These are phyloP conservation scores for Leptinotarsa undecemlineata DNA, from an alignment of 1,140 invertebrate species.

Conservation along the genomic window DNA sequence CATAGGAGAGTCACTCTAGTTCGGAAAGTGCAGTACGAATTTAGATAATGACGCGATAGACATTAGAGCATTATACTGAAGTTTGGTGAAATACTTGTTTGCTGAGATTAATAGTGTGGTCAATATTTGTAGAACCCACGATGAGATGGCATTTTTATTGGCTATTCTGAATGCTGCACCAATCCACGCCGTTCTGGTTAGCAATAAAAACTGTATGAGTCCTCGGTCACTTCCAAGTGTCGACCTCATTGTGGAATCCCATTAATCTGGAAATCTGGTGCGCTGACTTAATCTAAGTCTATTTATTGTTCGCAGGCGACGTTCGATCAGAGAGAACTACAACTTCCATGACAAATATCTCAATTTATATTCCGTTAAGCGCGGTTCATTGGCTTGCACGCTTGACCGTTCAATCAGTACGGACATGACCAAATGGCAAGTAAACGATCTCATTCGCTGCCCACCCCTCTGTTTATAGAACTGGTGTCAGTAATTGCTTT, in stretches of 20 bases:
- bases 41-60: no score
- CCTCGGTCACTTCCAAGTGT: background rate
- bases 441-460: constrained; percentile 14
- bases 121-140: no score
- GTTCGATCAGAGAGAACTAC: constrained; percentile 13
- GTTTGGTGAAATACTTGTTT: no score
- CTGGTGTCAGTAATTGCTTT: background rate
- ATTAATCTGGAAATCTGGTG: background rate
- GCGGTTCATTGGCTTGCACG: constrained; percentile 42
- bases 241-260: background rate
- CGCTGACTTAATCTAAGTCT: background rate
- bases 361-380: constrained; percentile 52
- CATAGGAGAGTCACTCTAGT: no score
- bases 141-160: no score
- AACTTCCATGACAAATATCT: constrained; percentile 44
- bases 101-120: no score
- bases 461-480: constrained; percentile 10
- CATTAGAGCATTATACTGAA: background rate
- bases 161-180: no score
- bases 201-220: background rate
- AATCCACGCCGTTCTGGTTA: no score
- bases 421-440: constrained; percentile 37
- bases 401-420: constrained; percentile 43
- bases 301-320: background rate
- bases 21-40: no score